A percentile compares a stretch with the other conserved stretches of the same genome.
Conservation (phyloP, 1,140 invertebrate species). For the Lasioglossum albipes region DNA sequence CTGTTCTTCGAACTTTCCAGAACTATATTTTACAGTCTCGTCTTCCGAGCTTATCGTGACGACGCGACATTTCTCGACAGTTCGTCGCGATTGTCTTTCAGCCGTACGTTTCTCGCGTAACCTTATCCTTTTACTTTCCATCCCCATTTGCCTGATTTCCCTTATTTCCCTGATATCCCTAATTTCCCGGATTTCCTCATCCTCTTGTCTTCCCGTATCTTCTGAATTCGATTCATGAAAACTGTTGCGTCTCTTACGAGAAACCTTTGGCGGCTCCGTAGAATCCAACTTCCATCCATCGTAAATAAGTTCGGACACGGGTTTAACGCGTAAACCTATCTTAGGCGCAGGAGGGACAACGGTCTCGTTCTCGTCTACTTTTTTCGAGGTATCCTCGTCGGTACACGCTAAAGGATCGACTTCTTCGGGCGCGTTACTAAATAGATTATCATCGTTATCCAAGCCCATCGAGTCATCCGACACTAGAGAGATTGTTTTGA, state of each 20-base stretch:
- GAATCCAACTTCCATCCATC: conserved; percentile 74
- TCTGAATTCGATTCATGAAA: conserved; percentile 72
- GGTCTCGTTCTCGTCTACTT: conserved; percentile 26
- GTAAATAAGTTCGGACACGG: conserved; percentile 71
- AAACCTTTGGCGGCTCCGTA: conserved; percentile 57
- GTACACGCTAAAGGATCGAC: conserved; percentile 68
- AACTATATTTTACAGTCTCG: conserved; percentile 59
- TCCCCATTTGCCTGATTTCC: conserved; percentile 19
- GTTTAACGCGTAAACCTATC: conserved; percentile 72
- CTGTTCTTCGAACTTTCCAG: conserved; percentile 51
- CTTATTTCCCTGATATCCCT: too few species aligned
- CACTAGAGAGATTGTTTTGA: conserved; percentile 33
- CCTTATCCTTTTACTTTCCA: conserved; percentile 80
- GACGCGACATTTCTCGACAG: conserved; percentile 80
- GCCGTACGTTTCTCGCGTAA: conserved; percentile 79
- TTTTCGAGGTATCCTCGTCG: conserved; percentile 57
- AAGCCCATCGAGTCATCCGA: conserved; percentile 72
- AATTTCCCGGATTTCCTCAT: conserved; percentile 41
- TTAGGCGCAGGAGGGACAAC: conserved; percentile 35
- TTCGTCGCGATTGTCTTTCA: conserved; percentile 80
- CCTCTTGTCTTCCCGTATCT: conserved; percentile 51
- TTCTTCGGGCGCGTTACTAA: conserved; percentile 64
- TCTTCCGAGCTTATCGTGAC: conserved; percentile 74
- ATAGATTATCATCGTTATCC: conserved; percentile 69
- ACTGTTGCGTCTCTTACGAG: conserved; percentile 74